These are phyloP conservation scores for Gallinago solitaria DNA, from an alignment of 2,797 vertebrate species.

Conservation along the genomic window DNA sequence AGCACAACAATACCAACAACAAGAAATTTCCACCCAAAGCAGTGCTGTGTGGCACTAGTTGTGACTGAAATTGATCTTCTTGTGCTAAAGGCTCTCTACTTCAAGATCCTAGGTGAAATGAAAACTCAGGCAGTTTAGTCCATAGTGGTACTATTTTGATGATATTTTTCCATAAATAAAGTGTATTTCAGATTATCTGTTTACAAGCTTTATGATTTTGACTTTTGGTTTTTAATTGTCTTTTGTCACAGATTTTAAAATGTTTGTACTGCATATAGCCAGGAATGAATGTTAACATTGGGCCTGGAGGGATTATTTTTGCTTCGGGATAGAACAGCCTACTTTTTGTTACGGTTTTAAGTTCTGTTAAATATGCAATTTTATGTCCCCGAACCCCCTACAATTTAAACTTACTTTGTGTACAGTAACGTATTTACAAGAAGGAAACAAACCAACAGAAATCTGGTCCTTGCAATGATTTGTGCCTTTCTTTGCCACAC, in stretches of 20 bases:
- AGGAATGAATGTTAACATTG: slow-evolving; percentile 70
- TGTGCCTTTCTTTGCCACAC: slow-evolving; percentile 85
- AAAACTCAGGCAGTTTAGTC: slow-evolving; percentile 84
- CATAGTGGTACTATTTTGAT: slow-evolving; percentile 91
- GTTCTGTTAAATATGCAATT: slow-evolving; percentile 82
- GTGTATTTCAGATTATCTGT: slow-evolving; percentile 85
- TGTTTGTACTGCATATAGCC: slow-evolving; percentile 78
- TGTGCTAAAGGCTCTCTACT: slow-evolving; percentile 83
- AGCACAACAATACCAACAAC: slow-evolving; percentile 81
- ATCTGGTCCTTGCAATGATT: slow-evolving; percentile 81
- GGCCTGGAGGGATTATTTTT: slow-evolving; percentile 69
- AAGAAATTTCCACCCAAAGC: slow-evolving; percentile 66
- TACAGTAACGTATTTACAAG: slow-evolving; percentile 77
- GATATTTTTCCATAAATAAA: slow-evolving; percentile 88
- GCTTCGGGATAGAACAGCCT: slow-evolving; percentile 71
- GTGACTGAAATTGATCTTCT: slow-evolving; percentile 77
- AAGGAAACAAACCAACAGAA: slow-evolving; percentile 70
- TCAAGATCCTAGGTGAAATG: slow-evolving; percentile 79
- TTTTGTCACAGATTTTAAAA: slow-evolving; percentile 80
- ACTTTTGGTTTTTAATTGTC: slow-evolving; percentile 76
- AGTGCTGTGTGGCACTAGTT: slow-evolving; percentile 69
- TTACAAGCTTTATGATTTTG: slow-evolving; percentile 87
- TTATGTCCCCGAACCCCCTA: slow-evolving; percentile 61
- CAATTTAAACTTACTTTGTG: slow-evolving; percentile 64
- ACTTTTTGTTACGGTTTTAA: slow-evolving; percentile 64